phyloP scores from a whole-genome alignment of 2,888 invertebrate genomes.

The Acanthococcus lagerstroemiae region DNA sequence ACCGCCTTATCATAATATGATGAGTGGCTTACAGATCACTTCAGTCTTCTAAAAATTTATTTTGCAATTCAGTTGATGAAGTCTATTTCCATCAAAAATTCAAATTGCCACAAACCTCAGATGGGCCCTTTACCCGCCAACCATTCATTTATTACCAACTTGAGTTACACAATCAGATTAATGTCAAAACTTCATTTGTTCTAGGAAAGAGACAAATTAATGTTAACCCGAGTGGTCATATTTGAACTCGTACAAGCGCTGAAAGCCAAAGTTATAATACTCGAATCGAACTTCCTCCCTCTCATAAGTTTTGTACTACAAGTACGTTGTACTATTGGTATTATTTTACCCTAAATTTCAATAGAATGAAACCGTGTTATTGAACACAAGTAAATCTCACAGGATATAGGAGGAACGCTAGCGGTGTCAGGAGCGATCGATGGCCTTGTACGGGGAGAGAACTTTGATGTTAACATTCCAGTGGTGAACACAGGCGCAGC shows the following conservation, averaged over 20 bases:
- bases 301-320: constrained; percentile 80
- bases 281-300: constrained; percentile 87
- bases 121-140: background rate
- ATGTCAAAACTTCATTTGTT: background rate
- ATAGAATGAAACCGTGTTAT: no score
- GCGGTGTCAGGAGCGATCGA: constrained; percentile 45
- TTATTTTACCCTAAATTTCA: no score
- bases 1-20: no score
- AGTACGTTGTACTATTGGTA: no score
- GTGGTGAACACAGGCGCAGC: constrained; percentile 65
- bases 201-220: constrained; percentile 85
- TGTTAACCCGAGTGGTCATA: constrained; percentile 81
- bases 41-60: no score
- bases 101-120: background rate
- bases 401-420: constrained; percentile 81
- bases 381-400: no score
- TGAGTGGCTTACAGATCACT: no score
- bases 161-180: no score
- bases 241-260: constrained; percentile 91
- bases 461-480: constrained; percentile 44
- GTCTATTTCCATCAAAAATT: no score
- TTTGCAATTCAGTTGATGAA: no score
- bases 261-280: constrained; percentile 87
- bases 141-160: background rate
- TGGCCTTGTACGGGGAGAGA: constrained; percentile 3